phyloP scores from a whole-genome alignment of 2,113 vertebrate genomes.

The Labrus mixtus region DNA sequence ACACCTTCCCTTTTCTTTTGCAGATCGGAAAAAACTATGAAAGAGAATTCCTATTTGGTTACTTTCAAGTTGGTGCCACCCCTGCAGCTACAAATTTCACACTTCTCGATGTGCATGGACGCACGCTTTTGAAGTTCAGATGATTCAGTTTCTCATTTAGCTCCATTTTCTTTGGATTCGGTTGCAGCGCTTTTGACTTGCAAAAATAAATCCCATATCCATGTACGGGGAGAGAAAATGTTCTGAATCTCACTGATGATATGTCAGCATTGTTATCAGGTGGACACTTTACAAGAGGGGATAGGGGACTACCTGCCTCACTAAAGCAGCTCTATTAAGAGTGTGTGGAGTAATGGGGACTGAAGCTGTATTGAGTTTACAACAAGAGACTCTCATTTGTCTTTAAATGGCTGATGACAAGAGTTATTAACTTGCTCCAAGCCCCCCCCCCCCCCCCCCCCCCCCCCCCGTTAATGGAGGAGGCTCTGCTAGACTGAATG shows the following conservation, averaged over 20 bases:
- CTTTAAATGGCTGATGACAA: conserved; percentile 25
- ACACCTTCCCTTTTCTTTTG: conserved; percentile 32
- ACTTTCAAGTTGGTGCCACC: conserved; percentile 76
- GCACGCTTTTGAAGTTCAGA: conserved; percentile 79
- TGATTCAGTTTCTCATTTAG: conserved; percentile 79
- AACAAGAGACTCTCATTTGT: conserved; percentile 24
- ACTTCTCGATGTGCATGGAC: conserved; percentile 69
- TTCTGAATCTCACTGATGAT: conserved; percentile 3
- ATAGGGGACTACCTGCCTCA: conserved; percentile 29
- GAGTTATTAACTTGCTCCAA: conserved; percentile 47
- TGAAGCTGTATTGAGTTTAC: conserved; percentile 14
- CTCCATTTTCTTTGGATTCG: conserved; percentile 72
- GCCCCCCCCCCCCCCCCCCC: too few species aligned
- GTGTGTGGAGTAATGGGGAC: conserved; percentile 23
- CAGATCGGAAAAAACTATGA: conserved; percentile 70
- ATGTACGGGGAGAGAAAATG: conserved; percentile 5
- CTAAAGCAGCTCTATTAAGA: conserved; percentile 20
- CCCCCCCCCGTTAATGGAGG: conserved; percentile 70
- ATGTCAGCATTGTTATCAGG: conserved; percentile 37
- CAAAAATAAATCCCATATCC: conserved; percentile 57
- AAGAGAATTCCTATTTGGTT: conserved; percentile 63
- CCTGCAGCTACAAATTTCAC: conserved; percentile 77
- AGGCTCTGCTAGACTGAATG: conserved; percentile 76
- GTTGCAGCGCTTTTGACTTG: conserved; percentile 49
- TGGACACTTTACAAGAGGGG: conserved; percentile 37